Evolutionary conservation across 2,888 invertebrate species (phyloP).

Genomic region (Agrotis segetum): DNA sequence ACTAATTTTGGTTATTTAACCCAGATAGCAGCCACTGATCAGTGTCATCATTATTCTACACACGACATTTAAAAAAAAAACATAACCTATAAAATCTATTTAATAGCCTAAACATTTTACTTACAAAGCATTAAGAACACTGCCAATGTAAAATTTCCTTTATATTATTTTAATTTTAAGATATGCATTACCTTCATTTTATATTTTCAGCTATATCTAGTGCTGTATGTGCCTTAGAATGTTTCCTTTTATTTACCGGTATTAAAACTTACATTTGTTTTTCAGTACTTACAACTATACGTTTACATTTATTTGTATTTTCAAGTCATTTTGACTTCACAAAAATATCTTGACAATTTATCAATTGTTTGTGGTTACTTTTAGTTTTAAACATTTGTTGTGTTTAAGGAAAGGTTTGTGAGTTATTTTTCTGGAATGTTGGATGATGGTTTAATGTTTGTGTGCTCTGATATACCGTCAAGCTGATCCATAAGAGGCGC

Average conservation of each 20-base stretch:
- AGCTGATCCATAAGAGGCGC: neutral
- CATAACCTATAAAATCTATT: too few species aligned
- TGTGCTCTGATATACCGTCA: constrained; percentile 18
- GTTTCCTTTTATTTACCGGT: constrained; percentile 6
- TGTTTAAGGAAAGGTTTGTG: constrained; percentile 16
- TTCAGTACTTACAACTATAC: constrained; percentile 33
- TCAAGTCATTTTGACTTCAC: constrained; percentile 7
- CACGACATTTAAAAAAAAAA: neutral
- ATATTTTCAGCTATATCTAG: constrained; percentile 3
- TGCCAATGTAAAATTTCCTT: constrained; percentile 9
- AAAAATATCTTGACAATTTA: constrained; percentile 34
- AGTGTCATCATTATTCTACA: too few species aligned
- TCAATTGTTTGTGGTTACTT: constrained; percentile 18
- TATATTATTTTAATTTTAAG: neutral
- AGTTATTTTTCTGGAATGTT: constrained; percentile 19
- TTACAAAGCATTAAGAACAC: constrained; percentile 14
- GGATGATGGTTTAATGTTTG: constrained; percentile 23
- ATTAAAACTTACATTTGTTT: constrained; percentile 25
- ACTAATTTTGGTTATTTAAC: too few species aligned
- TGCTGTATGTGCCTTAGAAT: constrained; percentile 31
- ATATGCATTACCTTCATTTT: neutral
- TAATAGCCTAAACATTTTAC: neutral
- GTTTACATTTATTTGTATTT: constrained; percentile 22
- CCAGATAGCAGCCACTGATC: too few species aligned
- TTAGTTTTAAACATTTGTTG: constrained; percentile 22